A percentile compares a stretch with the other conserved stretches of the same genome.
Evolutionary conservation across 2,888 invertebrate genomes (phyloP).

Genomic region (Drosophila longiperda): DNA sequence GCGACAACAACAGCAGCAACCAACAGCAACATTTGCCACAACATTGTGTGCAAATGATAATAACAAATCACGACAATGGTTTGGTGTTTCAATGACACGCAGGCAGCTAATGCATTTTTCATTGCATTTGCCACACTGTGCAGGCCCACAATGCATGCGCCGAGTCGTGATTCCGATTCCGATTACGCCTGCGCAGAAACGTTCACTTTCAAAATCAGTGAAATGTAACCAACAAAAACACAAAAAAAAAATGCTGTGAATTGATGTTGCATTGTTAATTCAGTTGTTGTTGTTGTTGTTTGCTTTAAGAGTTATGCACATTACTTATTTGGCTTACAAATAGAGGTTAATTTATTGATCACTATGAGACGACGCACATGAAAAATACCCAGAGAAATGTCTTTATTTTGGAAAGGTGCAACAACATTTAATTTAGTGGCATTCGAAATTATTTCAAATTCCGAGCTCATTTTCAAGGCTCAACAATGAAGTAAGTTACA

Average conservation of each 20-base stretch:
- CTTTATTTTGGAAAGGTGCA: slow-evolving; percentile 4
- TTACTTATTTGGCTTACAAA: slow-evolving; percentile 76
- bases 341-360: slow-evolving; percentile 73
- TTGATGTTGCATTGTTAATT: slow-evolving; percentile 56
- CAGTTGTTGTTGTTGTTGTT: slow-evolving; percentile 33
- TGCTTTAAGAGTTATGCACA: slow-evolving; percentile 62
- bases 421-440: not conserved
- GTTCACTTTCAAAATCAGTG: slow-evolving; percentile 83
- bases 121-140: slow-evolving; percentile 52
- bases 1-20: slow-evolving; percentile 43
- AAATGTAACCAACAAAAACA: slow-evolving; percentile 72
- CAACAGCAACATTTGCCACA: slow-evolving; percentile 25
- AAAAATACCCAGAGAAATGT: slow-evolving; percentile 43
- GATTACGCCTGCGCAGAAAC: slow-evolving; percentile 65
- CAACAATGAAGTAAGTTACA: not conserved
- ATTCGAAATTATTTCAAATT: not conserved
- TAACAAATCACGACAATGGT: slow-evolving; percentile 41
- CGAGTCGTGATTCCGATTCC: slow-evolving; percentile 71
- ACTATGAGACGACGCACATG: slow-evolving; percentile 49
- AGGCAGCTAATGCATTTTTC: slow-evolving; percentile 1
- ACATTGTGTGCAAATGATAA: slow-evolving; percentile 55
- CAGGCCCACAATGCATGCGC: slow-evolving; percentile 41
- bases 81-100: slow-evolving; percentile 2
- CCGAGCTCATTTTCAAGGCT: not conserved
- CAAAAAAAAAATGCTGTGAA: slow-evolving; percentile 34